These are phyloP conservation scores for Cinclus mexicanus DNA, from an alignment of 2,113 vertebrate genomes.

Conservation along the genomic window DNA sequence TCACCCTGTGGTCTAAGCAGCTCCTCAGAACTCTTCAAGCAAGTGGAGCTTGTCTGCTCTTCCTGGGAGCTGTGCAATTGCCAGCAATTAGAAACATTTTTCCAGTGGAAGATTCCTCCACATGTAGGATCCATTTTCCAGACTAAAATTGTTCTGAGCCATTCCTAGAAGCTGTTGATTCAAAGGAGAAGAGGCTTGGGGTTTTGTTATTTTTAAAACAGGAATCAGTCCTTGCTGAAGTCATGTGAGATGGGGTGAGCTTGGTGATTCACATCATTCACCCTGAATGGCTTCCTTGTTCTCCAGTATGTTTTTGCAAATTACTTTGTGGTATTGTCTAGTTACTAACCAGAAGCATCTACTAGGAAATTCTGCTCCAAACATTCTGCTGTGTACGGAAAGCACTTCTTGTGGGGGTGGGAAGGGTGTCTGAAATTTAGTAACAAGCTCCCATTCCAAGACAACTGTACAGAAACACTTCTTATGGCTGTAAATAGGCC, in stretches of 20 bases:
- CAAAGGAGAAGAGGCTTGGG: background rate
- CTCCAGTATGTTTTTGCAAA: slow-evolving; percentile 50
- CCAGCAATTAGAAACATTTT: background rate
- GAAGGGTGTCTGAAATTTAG: slow-evolving; percentile 22
- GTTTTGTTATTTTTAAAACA: background rate
- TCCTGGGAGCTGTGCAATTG: slow-evolving; percentile 17
- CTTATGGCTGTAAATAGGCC: background rate
- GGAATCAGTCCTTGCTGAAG: background rate
- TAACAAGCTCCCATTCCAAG: background rate
- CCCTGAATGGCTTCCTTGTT: slow-evolving; percentile 56
- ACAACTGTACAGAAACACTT: background rate
- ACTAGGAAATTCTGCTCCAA: slow-evolving; percentile 28
- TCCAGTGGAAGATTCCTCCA: background rate
- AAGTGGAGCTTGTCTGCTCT: slow-evolving; percentile 12
- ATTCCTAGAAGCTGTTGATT: slow-evolving; percentile 31
- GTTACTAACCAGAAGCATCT: slow-evolving; percentile 35
- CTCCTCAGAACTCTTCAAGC: background rate
- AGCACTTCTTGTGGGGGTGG: background rate
- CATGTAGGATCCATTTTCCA: background rate
- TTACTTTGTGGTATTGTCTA: slow-evolving; percentile 42
- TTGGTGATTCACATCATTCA: slow-evolving; percentile 29
- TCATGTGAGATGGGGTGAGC: slow-evolving; percentile 33
- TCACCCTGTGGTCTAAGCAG: background rate
- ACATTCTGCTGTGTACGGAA: background rate
- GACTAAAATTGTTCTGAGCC: background rate